These are phyloP conservation scores for Upupa epops DNA, from an alignment of 2,113 vertebrate genomes.

Conservation along the genomic window DNA sequence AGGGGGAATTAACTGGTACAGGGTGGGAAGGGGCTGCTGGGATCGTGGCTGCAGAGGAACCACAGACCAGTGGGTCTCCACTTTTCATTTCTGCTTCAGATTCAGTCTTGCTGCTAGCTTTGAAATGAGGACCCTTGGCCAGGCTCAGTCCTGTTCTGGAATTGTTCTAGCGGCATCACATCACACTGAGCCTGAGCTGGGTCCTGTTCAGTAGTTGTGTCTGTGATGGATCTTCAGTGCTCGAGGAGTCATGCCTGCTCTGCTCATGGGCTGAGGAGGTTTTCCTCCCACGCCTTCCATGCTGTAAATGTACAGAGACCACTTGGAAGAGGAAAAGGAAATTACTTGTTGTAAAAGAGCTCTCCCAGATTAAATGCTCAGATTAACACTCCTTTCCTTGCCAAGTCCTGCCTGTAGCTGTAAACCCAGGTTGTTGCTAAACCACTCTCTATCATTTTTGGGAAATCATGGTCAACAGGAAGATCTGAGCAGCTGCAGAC, in stretches of 20 bases:
- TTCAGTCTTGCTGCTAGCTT: rapidly evolving
- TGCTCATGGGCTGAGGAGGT: background rate
- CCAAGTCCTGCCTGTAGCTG: background rate
- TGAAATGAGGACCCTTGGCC: background rate
- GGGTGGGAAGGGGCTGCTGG: background rate
- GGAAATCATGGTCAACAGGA: too few species aligned
- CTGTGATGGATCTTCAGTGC: background rate
- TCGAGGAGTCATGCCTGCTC: background rate
- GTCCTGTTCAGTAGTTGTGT: rapidly evolving
- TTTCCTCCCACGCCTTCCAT: background rate
- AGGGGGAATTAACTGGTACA: background rate
- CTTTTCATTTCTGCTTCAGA: too few species aligned
- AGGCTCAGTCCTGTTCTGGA: rapidly evolving
- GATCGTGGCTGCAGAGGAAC: background rate
- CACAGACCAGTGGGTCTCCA: rapidly evolving
- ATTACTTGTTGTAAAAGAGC: background rate
- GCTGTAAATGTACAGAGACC: too few species aligned
- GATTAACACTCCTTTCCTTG: background rate
- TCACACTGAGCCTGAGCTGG: rapidly evolving
- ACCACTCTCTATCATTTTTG: too few species aligned
- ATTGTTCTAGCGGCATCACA: background rate
- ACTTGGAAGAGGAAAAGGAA: background rate
- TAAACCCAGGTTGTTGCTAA: rapidly evolving
- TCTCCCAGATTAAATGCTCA: background rate
- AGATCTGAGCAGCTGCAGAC: too few species aligned